Evolutionary conservation across 1,140 invertebrate species (phyloP).

Genomic region (Zaprionus africanus): DNA sequence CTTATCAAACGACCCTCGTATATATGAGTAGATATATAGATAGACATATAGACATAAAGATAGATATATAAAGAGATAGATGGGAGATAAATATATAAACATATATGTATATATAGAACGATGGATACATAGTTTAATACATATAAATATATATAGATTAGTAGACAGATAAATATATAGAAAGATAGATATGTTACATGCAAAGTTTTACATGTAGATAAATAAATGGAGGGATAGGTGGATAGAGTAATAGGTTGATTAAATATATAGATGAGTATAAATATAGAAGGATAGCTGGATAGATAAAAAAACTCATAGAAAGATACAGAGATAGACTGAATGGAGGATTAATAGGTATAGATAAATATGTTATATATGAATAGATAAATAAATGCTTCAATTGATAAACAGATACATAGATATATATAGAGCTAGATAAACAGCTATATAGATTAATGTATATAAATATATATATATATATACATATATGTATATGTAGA

Average conservation of each 20-base stretch:
- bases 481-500: slow-evolving; percentile 15
- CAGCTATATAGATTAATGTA: background rate
- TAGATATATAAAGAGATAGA: background rate
- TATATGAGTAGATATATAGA: too few species aligned
- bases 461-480: background rate
- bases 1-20: too few species aligned
- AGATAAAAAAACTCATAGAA: background rate
- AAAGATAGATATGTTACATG: background rate
- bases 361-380: background rate
- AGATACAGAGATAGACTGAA: background rate
- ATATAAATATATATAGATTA: background rate
- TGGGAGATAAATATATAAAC: too few species aligned
- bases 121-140: too few species aligned
- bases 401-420: background rate
- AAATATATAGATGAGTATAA: too few species aligned
- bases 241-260: too few species aligned
- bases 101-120: too few species aligned
- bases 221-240: too few species aligned
- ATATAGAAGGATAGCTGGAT: background rate
- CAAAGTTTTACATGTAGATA: background rate
- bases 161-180: background rate
- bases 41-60: slow-evolving; percentile 22
- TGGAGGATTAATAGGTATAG: background rate
- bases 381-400: background rate
- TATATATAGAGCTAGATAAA: background rate